phyloP scores from a whole-genome alignment of 2,888 invertebrate genomes.

The Hydroisotoma schaefferi region DNA sequence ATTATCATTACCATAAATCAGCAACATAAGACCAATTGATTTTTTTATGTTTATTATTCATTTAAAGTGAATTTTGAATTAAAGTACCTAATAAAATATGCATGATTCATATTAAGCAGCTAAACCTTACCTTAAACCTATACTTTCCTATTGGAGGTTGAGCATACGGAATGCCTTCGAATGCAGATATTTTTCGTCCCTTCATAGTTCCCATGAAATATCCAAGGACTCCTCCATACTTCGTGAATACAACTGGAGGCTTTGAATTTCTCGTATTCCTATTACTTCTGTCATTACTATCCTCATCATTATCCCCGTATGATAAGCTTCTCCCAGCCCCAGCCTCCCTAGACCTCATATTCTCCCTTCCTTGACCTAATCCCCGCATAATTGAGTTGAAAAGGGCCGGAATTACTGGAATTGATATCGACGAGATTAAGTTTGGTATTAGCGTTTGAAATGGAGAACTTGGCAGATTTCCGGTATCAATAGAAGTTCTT shows the following conservation, averaged over 20 bases:
- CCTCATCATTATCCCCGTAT: background rate
- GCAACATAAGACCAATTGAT: background rate
- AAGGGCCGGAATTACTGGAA: slow-evolving; percentile 9
- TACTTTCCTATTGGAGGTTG: slow-evolving; percentile 33
- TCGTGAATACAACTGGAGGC: slow-evolving; percentile 6
- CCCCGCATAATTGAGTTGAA: background rate
- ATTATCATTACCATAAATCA: too few species aligned
- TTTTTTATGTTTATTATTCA: background rate
- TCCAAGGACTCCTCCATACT: slow-evolving; percentile 20
- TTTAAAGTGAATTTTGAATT: background rate
- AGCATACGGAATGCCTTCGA: slow-evolving; percentile 39
- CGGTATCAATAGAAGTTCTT: background rate
- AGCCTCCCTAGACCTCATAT: background rate
- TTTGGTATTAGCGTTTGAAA: background rate
- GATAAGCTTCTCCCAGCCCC: too few species aligned
- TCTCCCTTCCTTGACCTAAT: background rate
- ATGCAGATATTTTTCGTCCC: slow-evolving; percentile 23
- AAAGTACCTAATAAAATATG: background rate
- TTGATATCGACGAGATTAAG: background rate
- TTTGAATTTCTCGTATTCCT: background rate
- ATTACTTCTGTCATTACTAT: background rate
- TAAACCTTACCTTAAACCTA: slow-evolving; percentile 34
- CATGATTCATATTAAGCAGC: background rate
- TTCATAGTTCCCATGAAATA: slow-evolving; percentile 21
- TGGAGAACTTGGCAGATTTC: background rate